A percentile compares a stretch with the other conserved stretches of the same genome.
Evolutionary conservation across 2,113 vertebrate genomes (phyloP).

Genomic region (Lamprotornis superbus): DNA sequence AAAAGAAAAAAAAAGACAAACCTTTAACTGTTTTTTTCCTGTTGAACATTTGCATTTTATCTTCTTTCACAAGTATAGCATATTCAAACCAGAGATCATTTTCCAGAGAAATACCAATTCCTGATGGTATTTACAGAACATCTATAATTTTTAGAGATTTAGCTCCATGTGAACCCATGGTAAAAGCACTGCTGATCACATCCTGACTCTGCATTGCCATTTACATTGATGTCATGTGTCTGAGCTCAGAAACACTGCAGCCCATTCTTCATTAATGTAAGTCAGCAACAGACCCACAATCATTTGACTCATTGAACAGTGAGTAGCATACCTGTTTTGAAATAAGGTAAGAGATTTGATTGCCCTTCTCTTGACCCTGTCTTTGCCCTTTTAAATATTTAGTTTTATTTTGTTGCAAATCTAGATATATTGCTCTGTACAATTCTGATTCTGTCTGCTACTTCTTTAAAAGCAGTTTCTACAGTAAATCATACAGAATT

Average conservation of each 20-base stretch:
- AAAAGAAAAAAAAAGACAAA: not conserved
- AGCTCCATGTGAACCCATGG: not conserved
- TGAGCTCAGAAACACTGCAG: not conserved
- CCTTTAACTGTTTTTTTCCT: not conserved
- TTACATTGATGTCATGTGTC: not conserved
- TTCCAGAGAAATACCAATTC: not conserved
- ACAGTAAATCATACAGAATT: not conserved
- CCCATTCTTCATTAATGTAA: not conserved
- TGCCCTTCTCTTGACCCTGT: not conserved
- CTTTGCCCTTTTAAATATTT: not conserved
- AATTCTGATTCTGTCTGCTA: not conserved
- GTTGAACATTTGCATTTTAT: not conserved
- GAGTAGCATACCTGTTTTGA: not conserved
- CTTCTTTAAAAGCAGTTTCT: not conserved
- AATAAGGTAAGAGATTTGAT: not conserved
- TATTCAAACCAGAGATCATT: not conserved
- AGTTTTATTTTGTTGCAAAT: not conserved
- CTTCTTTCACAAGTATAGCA: not conserved
- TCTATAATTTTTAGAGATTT: not conserved
- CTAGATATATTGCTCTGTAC: not conserved
- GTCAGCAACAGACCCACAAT: not conserved
- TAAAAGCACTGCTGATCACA: not conserved
- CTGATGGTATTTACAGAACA: not conserved
- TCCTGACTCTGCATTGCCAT: not conserved
- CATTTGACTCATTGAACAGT: not conserved